phyloP scores from a whole-genome alignment of 2,888 invertebrate species.

The Pammene aurita region DNA sequence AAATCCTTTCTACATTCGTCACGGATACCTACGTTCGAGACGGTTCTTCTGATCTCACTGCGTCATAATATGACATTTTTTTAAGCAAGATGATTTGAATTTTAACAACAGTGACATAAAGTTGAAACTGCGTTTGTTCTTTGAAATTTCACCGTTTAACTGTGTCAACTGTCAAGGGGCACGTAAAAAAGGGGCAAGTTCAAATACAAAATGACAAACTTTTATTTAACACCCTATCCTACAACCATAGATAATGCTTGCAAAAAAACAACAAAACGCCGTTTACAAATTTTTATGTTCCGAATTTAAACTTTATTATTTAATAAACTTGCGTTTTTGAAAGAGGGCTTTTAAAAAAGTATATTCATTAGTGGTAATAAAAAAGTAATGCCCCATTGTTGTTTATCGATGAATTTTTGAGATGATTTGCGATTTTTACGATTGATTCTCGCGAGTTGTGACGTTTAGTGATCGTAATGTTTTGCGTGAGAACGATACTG shows the following conservation, averaged over 20 bases:
- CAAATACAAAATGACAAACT: conserved; percentile 38
- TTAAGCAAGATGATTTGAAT: not conserved
- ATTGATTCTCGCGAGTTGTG: conserved; percentile 32
- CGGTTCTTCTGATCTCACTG: conserved; percentile 10
- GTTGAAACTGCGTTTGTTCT: not conserved
- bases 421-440: conserved; percentile 44
- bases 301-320: conserved; percentile 42
- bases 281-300: conserved; percentile 44
- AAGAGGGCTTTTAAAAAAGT: conserved; percentile 38
- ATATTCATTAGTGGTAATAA: conserved; percentile 43
- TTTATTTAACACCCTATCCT: conserved; percentile 39
- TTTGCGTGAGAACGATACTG: conserved; percentile 37
- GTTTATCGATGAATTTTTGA: conserved; percentile 42
- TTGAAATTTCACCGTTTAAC: conserved; percentile 24
- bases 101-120: not conserved
- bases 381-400: conserved; percentile 40
- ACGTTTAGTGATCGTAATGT: conserved; percentile 39
- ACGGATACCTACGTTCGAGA: conserved; percentile 5
- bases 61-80: conserved; percentile 10
- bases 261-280: conserved; percentile 35
- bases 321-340: conserved; percentile 40
- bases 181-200: conserved; percentile 41
- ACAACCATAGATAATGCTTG: conserved; percentile 37
- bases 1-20: conserved; percentile 27
- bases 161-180: conserved; percentile 40